phyloP scores from a whole-genome alignment of 2,113 vertebrate species.

The Promerops cafer region DNA sequence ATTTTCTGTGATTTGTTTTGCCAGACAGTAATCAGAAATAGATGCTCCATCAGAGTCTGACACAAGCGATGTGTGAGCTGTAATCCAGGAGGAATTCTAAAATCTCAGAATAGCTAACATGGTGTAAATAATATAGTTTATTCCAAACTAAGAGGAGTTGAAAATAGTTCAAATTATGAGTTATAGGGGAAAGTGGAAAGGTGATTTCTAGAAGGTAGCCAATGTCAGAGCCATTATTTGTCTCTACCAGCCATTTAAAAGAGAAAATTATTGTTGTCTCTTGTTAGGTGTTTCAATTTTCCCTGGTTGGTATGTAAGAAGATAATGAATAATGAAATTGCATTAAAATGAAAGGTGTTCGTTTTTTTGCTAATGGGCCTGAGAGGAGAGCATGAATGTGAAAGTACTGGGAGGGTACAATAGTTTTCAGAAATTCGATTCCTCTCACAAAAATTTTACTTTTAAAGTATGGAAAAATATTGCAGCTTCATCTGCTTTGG shows the following conservation, averaged over 20 bases:
- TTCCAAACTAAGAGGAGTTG: not conserved
- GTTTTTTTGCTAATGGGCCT: not conserved
- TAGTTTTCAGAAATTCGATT: not conserved
- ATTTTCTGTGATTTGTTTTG: slow-evolving; percentile 26
- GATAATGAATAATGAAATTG: not conserved
- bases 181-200: not conserved
- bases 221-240: not conserved
- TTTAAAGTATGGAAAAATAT: not conserved
- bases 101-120: slow-evolving; percentile 2
- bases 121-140: not conserved
- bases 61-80: not conserved
- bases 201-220: not conserved
- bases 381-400: not conserved
- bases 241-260: not conserved
- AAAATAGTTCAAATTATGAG: not conserved
- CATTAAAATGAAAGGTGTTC: not conserved
- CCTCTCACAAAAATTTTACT: not conserved
- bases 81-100: slow-evolving; percentile 7
- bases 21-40: slow-evolving; percentile 12
- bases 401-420: not conserved
- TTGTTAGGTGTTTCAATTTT: not conserved
- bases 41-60: not conserved
- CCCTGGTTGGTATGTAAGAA: not conserved
- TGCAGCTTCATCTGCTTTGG: not conserved
- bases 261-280: not conserved